phyloP scores from a whole-genome alignment of 2,113 vertebrate species.

The Hydropotes inermis region DNA sequence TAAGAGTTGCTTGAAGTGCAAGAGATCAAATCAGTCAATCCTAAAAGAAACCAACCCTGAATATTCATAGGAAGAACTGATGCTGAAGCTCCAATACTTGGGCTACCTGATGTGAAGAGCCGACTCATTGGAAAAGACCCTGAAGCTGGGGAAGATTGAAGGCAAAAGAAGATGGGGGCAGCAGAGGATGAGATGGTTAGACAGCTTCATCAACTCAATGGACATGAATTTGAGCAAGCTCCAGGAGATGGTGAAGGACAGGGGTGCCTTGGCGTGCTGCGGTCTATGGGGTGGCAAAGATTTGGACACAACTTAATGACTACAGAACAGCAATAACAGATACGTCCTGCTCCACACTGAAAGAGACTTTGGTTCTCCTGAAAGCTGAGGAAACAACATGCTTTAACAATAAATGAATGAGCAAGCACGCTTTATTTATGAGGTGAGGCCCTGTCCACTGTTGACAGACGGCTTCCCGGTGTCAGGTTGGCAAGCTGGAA shows the following conservation, averaged over 20 bases:
- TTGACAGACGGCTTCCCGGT: neutral
- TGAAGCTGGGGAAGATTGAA: neutral
- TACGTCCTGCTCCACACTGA: neutral
- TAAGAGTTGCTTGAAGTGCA: neutral
- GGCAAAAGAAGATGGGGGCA: neutral
- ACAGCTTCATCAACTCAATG: neutral
- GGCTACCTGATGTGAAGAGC: neutral
- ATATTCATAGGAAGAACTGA: neutral
- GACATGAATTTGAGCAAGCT: neutral
- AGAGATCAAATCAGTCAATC: neutral
- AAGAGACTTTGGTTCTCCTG: neutral
- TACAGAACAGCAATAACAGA: neutral
- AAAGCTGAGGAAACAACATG: neutral
- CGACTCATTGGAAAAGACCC: neutral
- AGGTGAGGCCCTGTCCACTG: neutral
- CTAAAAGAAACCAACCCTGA: neutral
- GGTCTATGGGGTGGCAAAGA: neutral
- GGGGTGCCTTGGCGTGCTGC: neutral
- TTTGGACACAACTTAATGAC: neutral
- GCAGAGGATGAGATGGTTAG: neutral
- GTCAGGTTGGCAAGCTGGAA: neutral
- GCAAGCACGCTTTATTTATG: neutral
- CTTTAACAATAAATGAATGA: slow-evolving; percentile 3
- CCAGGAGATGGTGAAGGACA: neutral
- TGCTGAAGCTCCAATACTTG: neutral